Percentiles rank a stretch among this genome's conserved stretches.
Conservation (phyloP, 2,797 vertebrate species). For the Lagorchestes hirsutus region DNA sequence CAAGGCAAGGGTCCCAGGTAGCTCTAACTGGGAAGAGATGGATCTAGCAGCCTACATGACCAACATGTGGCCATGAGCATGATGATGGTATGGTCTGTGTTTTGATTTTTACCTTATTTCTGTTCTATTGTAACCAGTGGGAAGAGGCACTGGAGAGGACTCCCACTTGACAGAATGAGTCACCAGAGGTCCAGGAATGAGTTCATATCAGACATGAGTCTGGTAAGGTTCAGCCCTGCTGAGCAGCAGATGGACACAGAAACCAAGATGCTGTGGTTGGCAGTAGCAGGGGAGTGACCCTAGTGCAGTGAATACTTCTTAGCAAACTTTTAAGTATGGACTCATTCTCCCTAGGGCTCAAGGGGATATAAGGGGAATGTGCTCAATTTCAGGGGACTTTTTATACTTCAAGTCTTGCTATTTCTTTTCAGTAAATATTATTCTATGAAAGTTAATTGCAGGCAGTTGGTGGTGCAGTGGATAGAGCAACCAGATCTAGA, state of each 20-base stretch:
- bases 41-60: background rate
- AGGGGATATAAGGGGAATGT: background rate
- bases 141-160: background rate
- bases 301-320: background rate
- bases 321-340: too few species aligned
- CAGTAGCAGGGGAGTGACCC: background rate
- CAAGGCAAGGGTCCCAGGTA: background rate
- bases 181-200: too few species aligned
- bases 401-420: background rate
- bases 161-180: background rate
- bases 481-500: too few species aligned
- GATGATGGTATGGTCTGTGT: too few species aligned
- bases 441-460: background rate
- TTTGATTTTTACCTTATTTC: too few species aligned
- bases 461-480: too few species aligned
- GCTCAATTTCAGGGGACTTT: background rate
- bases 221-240: too few species aligned
- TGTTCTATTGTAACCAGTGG: too few species aligned
- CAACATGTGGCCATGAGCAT: too few species aligned
- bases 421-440: background rate
- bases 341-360: too few species aligned
- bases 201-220: too few species aligned
- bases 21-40: background rate
- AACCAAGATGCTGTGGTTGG: constrained; percentile 7
- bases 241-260: background rate